phyloP scores from a whole-genome alignment of 2,888 invertebrate species.

The Stramonita haemastoma region DNA sequence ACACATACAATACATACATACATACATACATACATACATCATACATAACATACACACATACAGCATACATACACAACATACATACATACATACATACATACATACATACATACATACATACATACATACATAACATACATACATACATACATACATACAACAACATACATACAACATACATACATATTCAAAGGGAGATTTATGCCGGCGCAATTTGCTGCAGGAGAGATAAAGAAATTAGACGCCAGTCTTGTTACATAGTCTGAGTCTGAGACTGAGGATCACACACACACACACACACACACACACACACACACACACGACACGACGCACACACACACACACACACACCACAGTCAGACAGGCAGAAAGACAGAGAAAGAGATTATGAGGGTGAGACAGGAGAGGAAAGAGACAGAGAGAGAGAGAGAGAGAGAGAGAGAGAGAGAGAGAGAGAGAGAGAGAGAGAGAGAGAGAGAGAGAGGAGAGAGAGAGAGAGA shows the following conservation, averaged over 20 bases:
- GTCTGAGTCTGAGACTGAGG: neutral
- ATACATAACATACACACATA: too few relatives aligned
- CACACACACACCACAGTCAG: neutral
- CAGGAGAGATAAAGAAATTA: too few relatives aligned
- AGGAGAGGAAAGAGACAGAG: too few relatives aligned
- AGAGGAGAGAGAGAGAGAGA: too few relatives aligned
- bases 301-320: neutral
- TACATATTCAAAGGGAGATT: too few relatives aligned
- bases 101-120: neutral
- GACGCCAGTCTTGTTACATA: too few relatives aligned
- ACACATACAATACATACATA: neutral
- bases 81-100: neutral
- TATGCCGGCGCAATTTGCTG: too few relatives aligned
- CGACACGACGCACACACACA: neutral
- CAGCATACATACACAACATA: too few relatives aligned
- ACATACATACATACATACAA: neutral
- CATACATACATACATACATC: neutral
- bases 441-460: too few relatives aligned
- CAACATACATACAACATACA: neutral
- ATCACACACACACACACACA: neutral
- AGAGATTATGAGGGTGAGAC: neutral
- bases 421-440: too few relatives aligned
- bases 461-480: too few relatives aligned
- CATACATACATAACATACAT: neutral
- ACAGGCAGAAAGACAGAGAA: neutral